Base-by-base conservation (phyloP, 2,888 invertebrate species). In the Agrotis clavis region DNA sequence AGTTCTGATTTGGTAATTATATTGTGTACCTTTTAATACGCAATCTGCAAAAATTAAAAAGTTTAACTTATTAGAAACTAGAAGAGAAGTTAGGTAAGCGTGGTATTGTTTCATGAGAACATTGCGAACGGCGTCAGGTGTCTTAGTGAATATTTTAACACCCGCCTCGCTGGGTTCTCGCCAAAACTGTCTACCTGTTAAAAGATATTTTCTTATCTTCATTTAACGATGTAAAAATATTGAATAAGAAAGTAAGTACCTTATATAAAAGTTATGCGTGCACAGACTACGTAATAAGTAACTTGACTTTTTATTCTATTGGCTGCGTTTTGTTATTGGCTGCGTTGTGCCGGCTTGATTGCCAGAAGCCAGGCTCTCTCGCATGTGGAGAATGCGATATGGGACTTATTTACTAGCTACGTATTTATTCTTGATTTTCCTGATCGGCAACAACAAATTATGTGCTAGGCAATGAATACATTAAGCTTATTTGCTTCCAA, bases 201-300 rank as follows among this genome's bases (percentile, higher is more conserved):
- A 67, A 71, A 81, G 30, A 76, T 76, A 72, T 79, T 76, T 74
- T 76, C 66, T 64, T 75, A 72, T 70, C 61, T 74, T 57, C 48
- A 35, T 71, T 67, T 74, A 61, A 72, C 69, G 64, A 66, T 53
- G 69, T 73, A 70, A 81, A 80, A 73, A 69, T 84, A 84, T 83
- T 81, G 73, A 76, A 84, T 73, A 84, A 81, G 83, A 83, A 83
- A 83, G 82, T 81, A 69, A 74, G 71, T 75, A 83, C n/a, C n/a
- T 83, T 83, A 83, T 63, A 71, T 84, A 81, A 83, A 82, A 71
- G 81, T 71, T 81, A 77, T 71, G 77, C 70, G 69, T 83, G 71
- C 68, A 51, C 45, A 62, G 80, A 65, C 69, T 77, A 72, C 71
- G 74, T 75, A 84, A 78, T 84, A 74, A 77, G 81, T 69, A 59